Percentiles rank a stretch among this genome's conserved stretches.
Conservation (phyloP, 1,140 invertebrate genomes). For the Gonatopus flavifemur region DNA sequence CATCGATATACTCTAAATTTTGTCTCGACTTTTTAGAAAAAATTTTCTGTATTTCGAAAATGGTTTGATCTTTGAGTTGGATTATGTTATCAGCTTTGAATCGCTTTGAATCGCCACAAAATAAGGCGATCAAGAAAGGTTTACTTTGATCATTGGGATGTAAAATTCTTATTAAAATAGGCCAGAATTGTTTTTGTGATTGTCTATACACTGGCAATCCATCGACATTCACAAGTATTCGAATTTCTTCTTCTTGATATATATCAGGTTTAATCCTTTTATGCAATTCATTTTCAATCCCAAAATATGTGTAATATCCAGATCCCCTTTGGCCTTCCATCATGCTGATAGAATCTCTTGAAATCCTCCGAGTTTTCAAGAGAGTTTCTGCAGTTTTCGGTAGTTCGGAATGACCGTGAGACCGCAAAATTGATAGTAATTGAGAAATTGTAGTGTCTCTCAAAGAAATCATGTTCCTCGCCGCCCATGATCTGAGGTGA, state of each 20-base stretch:
- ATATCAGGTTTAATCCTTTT: conserved; percentile 8
- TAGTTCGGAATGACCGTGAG: conserved; percentile 10
- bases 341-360: not conserved
- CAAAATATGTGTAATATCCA: conserved; percentile 14
- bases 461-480: conserved; percentile 12
- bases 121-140: conserved; percentile 9
- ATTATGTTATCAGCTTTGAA: no score
- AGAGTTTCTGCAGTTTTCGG: conserved; percentile 13
- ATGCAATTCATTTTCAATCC: conserved; percentile 10
- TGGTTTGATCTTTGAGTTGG: no score
- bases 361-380: conserved; percentile 9
- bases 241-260: conserved; percentile 15
- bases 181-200: conserved; percentile 15
- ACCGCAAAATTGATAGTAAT: conserved; percentile 11
- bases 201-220: conserved; percentile 18
- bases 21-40: no score
- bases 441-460: conserved; percentile 11
- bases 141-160: conserved; percentile 2
- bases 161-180: conserved; percentile 11
- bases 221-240: conserved; percentile 14
- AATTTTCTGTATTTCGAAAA: no score
- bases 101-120: conserved; percentile 17
- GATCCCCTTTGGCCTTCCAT: not conserved
- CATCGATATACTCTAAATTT: no score
- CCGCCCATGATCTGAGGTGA: conserved; percentile 2